Base-by-base conservation (phyloP, 2,888 invertebrate species). In the Scelioninae gen. 1 region DNA sequence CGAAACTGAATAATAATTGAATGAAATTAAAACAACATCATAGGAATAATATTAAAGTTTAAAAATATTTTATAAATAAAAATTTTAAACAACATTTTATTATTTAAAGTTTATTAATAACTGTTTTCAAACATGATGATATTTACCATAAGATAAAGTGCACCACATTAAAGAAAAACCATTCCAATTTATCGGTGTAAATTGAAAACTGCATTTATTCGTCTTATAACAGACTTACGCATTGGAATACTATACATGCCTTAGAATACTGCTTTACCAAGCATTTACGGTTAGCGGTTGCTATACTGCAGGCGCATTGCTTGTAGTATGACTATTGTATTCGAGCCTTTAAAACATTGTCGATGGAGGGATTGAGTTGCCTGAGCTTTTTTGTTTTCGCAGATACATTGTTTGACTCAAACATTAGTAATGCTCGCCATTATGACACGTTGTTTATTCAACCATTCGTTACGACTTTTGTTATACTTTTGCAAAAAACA, bases 341-440 rank as follows among this genome's bases (percentile, higher is more conserved):
- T 71, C 69, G n/a, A 56, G 58, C 53, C 79, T 79, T 65, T 71
- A 79, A 79, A 79, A 79, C 79, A 79, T 60, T 72, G 71, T 72
- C 79, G 72, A 79, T 79, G 60, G 79, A 79, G 66, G 79, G 72
- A 79, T 79, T 72, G 72, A 79, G 79, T 79, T 71, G 31, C 71
- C 55, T 63, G 40, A 45, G 60, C 34, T 47, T 65, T 78, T 72
- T 71, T 79, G 62, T 79, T 72, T 72, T 51, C 72, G 53, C 60
- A 38, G 79, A 72, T 79, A 72, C 72, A 79, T 72, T 79, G 79
- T 79, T 79, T 66, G 66, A 65, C 40, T 58, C 71, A 65, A 72
- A 60, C 79, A 71, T 72, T 71, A 68, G 45, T 69, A 56, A 71
- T 78, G 78, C 51, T 51, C 51, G 51, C 65, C 29, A 65, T 78